Evolutionary conservation across 2,113 vertebrate genomes (phyloP).

Genomic region (Tenrec ecaudatus): DNA sequence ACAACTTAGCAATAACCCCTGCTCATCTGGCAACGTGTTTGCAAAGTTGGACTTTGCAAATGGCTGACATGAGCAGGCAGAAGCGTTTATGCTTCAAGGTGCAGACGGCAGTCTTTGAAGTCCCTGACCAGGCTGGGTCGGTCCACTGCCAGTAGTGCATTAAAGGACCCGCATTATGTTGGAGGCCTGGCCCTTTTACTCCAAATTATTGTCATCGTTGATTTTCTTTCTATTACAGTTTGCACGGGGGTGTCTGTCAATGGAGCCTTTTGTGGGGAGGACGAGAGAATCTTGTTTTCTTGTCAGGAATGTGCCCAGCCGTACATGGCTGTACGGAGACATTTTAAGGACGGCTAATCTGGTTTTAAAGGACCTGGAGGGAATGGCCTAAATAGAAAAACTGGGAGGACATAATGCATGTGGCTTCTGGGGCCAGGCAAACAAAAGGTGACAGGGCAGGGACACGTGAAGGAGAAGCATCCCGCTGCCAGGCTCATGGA

Average conservation of each 20-base stretch:
- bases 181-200: constrained; percentile 34
- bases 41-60: constrained; percentile 12
- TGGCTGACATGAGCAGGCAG: constrained; percentile 18
- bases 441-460: neutral
- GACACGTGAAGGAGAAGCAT: neutral
- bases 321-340: neutral
- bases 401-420: neutral
- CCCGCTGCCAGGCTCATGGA: neutral
- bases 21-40: neutral
- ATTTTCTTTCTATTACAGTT: constrained; percentile 15
- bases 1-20: neutral
- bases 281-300: neutral
- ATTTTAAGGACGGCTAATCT: neutral
- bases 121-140: neutral
- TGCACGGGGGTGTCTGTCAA: neutral
- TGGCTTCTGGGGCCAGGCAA: neutral
- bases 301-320: neutral
- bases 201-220: neutral
- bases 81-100: neutral
- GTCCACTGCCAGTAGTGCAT: neutral
- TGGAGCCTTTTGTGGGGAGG: neutral
- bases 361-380: neutral
- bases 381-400: constrained; percentile 1
- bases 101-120: neutral
- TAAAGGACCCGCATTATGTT: neutral